Evolutionary conservation across 2,888 invertebrate genomes (phyloP), one percentile per base, ranked within the genome.

Genomic region (Eurytoma californica): DNA sequence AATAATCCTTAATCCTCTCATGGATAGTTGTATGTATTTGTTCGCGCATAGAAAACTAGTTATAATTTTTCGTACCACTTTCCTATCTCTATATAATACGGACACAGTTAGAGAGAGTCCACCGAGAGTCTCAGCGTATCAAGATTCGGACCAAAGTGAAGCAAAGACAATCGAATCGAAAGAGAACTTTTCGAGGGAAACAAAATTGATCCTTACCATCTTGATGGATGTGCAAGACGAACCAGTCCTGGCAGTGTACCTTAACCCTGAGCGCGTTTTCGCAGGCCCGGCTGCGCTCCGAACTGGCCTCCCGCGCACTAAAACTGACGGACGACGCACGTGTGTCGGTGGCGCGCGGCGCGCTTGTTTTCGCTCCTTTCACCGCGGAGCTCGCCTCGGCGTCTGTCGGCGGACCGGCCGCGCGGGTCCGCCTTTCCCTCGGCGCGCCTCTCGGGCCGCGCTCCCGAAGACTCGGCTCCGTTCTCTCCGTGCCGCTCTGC

Each of bases 131-230:
- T 9, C 39, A 7, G 39, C 39, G 39, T 39, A 9, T 9, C 9
- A 7, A 39, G 9, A 39, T 9, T 1, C 39, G 39, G 9, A 1
- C 7, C 39, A 1, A 39, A 39, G 39, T 9, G 39, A 39, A 39
- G 9, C 9, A 7, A 39, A 39, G 0, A 39, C 1, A 24, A 24
- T 24, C 24, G 24, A 24, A 24, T 24, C 24, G 24, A 24, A 24
- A 24, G 24, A 24, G 24, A 24, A 24, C 2, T 24, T 24, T 24
- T 24, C 24, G 24, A 2, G 24, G 24, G 24, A 24, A 24, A 2
- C 24, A 39, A 39, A 39, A 39, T 9, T 39, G 1, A 9, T 7
- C 7, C 78, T 78, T 63, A 78, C 78, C 78, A 78, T 78, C 68
- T 47, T 73, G 78, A 68, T 39, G 53, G 28, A 66, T 60, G 39